Evolutionary conservation across 2,797 vertebrate genomes (phyloP).

Genomic region (Fundulus diaphanus): DNA sequence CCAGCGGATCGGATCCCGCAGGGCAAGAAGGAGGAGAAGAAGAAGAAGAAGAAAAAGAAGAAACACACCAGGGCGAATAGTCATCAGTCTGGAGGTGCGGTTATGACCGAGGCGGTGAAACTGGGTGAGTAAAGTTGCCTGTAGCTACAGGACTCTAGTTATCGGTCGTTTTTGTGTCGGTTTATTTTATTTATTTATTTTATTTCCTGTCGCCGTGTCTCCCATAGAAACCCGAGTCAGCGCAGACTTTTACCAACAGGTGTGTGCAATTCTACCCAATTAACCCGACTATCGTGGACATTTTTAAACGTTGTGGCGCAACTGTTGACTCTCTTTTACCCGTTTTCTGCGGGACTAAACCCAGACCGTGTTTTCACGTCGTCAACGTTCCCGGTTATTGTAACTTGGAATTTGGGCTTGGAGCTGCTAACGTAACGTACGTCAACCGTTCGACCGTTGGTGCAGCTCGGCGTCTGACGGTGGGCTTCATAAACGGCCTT

Average conservation of each 20-base stretch:
- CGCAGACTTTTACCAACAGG: constrained; percentile 42
- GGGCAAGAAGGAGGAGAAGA: constrained; percentile 17
- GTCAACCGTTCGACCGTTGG: background rate
- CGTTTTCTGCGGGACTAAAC: too few species aligned
- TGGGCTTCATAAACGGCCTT: background rate
- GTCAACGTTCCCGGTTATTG: background rate
- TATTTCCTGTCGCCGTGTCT: constrained; percentile 7
- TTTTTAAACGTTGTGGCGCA: fast-evolving
- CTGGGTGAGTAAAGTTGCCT: background rate
- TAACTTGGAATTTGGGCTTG: background rate
- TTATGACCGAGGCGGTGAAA: background rate
- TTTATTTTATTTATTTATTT: background rate
- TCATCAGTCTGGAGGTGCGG: background rate
- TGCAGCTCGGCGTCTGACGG: background rate
- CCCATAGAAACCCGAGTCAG: background rate
- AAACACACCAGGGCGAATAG: background rate
- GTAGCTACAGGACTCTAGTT: background rate
- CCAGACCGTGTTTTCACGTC: too few species aligned
- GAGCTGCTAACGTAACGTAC: background rate
- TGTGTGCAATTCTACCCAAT: constrained; percentile 23
- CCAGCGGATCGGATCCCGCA: constrained; percentile 21
- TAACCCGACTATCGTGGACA: fast-evolving
- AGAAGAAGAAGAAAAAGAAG: constrained; percentile 14
- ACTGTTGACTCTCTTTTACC: background rate
- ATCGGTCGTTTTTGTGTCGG: background rate